Evolutionary conservation across 2,888 invertebrate species (phyloP), one percentile per base, ranked within the genome.

Genomic region (Cenopis cana): DNA sequence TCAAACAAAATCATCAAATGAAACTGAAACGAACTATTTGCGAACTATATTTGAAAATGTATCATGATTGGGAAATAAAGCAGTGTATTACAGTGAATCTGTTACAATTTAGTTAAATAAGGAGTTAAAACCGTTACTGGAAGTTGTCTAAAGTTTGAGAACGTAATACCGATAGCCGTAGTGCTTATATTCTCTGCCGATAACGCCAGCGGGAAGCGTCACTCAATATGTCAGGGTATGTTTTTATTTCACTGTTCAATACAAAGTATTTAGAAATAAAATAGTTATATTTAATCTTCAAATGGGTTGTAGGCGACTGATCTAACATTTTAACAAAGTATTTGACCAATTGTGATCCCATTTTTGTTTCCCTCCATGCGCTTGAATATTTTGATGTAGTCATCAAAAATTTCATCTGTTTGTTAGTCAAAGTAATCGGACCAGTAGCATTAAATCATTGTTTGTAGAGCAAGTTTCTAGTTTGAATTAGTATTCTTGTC

Each of bases 201-300:
- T 17, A 20, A 67, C 41, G 49, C 59, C 17, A 55, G 49, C 65
- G 65, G 41, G 54, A 61, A 67, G 69, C 68, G 65, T 75, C 75
- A 73, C 75, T 74, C 74, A 80, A 85, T 82, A 89, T 89, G 89
- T 82, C 89, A 76, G 88, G 88, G 89, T 89, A 82, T 85, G 88
- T 80, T 76, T 76, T 62, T 76, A 36, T 67, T 68, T 64, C n/a
- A 17, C 20, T 59, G 0, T 33, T 33, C 6, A 4, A 24, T 64
- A 36, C 29, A 33, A 49, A 38, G 33, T 69, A 60, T 61, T 41
- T 56, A 8, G 14, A 24, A n/a, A 1, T 6, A 6, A 18, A 9
- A 50, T 46, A n/a, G 46, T n/a, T 4, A 14, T 24, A 12, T 20
- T 17, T 54, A 1, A 14, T 54, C 10, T 29, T 36, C 17, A 36